Evolutionary conservation across 2,797 vertebrate species (phyloP).

Genomic region (Sebastiscus albofasciatus): DNA sequence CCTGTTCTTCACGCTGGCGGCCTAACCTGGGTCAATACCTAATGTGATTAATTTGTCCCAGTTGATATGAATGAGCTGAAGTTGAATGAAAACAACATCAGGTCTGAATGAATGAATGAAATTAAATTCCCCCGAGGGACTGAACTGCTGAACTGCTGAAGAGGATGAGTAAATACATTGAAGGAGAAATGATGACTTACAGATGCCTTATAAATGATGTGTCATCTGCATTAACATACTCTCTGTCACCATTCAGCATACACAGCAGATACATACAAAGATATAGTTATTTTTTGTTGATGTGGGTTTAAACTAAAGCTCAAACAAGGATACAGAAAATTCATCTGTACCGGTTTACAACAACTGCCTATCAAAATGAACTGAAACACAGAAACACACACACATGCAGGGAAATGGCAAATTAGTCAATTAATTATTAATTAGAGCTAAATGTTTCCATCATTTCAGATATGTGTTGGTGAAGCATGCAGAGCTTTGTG

Average conservation of each 20-base stretch:
- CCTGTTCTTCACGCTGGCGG: conserved; percentile 36
- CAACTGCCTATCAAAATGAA: neutral
- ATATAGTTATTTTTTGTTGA: neutral
- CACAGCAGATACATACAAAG: neutral
- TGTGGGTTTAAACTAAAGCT: neutral
- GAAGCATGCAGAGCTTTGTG: neutral
- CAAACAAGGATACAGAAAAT: neutral
- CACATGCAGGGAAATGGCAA: neutral
- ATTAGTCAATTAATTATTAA: conserved; percentile 37
- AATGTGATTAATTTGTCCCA: conserved; percentile 42
- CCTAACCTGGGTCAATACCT: conserved; percentile 41
- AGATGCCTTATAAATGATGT: neutral
- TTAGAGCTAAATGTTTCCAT: conserved; percentile 17
- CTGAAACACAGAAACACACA: neutral
- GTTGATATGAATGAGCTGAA: conserved; percentile 18
- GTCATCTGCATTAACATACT: neutral
- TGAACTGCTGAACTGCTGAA: neutral
- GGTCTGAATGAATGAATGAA: conserved; percentile 16
- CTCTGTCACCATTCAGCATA: neutral
- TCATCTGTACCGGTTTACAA: neutral
- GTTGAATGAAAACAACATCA: conserved; percentile 24
- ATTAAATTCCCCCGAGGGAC: conserved; percentile 5
- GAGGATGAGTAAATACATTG: conserved; percentile 4
- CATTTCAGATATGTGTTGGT: neutral
- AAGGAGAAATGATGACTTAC: neutral